Evolutionary conservation across 2,113 vertebrate species (phyloP), one percentile per base, ranked within the genome.

Genomic region (Atherinomorus stipes): DNA sequence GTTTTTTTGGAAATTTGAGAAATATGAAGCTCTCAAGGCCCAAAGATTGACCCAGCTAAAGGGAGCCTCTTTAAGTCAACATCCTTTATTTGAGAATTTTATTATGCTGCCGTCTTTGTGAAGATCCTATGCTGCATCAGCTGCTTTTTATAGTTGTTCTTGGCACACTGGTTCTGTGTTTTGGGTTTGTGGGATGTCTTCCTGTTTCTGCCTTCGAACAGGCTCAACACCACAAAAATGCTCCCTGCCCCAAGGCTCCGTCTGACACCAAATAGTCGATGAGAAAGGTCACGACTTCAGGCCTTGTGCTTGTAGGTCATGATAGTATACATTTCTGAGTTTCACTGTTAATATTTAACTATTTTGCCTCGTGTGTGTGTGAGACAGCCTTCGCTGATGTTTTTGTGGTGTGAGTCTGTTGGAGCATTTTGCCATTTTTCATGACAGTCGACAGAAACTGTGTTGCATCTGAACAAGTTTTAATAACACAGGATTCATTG

Each of bases 361-460:
- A 72, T 72, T 78, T 84, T 49, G 37, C 45, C n/a, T 25, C 31
- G 73, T 37, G 67, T 66, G 13, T 54, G 7, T 45, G 9, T 37
- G 11, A 60, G 4, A 7, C 26, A n/a, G 19, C 28, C 34, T 47
- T 31, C 38, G 52, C 13, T 18, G 31, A 34, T 19, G 2, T 76
- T 85, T 88, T 88, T 81, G 85, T 82, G 87, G 88, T 80, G 80
- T 50, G 31, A 56, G 73, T 76, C 76, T 74, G 52, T 69, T 78
- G 70, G 37, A 75, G 68, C 15, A 37, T 57, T 40, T 18, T 40
- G 13, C 2, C 37, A 50, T 9, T 13, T 31, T 53, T 53, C 51
- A 19, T 62, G 11, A 52, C 38, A 21, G 19, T 65, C 38, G 18
- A 42, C 65, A 57, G 4, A 73, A 59, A 34, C 4, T 22, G 4